Evolutionary conservation across 1,140 invertebrate species (phyloP), one percentile per base, ranked within the genome.

Genomic region (Nasonia longicornis): DNA sequence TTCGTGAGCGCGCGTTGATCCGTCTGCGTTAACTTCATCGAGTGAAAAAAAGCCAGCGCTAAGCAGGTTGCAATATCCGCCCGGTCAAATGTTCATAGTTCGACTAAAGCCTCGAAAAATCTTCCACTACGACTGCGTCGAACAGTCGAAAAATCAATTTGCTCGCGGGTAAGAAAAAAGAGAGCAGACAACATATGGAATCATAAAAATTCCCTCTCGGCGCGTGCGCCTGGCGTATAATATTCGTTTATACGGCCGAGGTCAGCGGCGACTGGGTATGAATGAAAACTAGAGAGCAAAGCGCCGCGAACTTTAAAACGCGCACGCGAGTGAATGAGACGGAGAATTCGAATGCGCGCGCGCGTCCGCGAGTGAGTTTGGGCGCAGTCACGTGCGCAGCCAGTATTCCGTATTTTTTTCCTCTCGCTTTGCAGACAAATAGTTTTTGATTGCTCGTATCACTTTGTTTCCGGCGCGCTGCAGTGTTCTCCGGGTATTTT

Each of bases 221-320:
- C n/a, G n/a, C 35, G 64, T 31, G 26, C 64, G 64, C 64, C 4
- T 26, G 26, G 22, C 64, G 35, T 72, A 72, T 72, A 72, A 72
- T 72, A 72, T 45, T 45, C 70, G 38, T 72, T 72, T 72, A 72
- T 72, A 72, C 11, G n/a, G n/a, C 42, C n/a, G 70, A 75, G 52
- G 73, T 63, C 73, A 63, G 4, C 38, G 12, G 42, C 35, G 63
- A 64, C 31, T 77, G 75, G 31, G 22, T 14, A 77, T 77, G 75
- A 77, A 77, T 77, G 75, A 77, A 77, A 77, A 77, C 75, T 64
- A 77, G 75, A 75, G 29, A 67, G 64, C 26, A 31, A 31, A 26
- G 64, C 29, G 6, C 29, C 64, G 64, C 14, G 29, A 67, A 31
- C 29, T 29, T 31, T 69, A 29, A 29, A 67, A 26, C 64, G 64